phyloP scores from a whole-genome alignment of 2,888 invertebrate genomes.

The Prenolepis imparis region DNA sequence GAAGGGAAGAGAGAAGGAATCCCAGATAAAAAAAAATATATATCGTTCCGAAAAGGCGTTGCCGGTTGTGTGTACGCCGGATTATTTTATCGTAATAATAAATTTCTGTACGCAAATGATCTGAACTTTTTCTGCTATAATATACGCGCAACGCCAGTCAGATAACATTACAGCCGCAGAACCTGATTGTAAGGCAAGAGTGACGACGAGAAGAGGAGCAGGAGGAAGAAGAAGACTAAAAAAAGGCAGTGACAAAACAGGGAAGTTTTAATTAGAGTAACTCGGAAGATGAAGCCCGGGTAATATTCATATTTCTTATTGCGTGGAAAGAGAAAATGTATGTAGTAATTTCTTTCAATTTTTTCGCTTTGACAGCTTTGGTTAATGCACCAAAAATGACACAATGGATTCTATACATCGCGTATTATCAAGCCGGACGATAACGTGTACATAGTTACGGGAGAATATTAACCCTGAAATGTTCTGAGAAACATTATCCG shows the following conservation, averaged over 20 bases:
- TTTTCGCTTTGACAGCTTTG: constrained; percentile 12
- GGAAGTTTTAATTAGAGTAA: constrained; percentile 70
- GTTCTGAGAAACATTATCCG: neutral
- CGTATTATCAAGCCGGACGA: constrained; percentile 7
- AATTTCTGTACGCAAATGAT: constrained; percentile 41
- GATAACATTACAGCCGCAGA: constrained; percentile 42
- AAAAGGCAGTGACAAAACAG: constrained; percentile 44
- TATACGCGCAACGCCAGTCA: constrained; percentile 38
- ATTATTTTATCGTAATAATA: constrained; percentile 48
- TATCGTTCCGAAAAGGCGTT: constrained; percentile 24
- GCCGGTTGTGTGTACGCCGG: neutral
- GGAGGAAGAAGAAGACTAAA: constrained; percentile 30
- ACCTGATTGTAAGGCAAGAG: constrained; percentile 49
- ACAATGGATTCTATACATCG: constrained; percentile 8
- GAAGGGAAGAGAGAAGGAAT: constrained; percentile 9
- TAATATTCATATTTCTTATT: constrained; percentile 50
- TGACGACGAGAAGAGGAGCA: constrained; percentile 1
- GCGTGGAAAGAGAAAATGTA: neutral
- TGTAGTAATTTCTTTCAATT: constrained; percentile 5
- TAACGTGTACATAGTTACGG: neutral
- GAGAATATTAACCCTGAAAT: constrained; percentile 23
- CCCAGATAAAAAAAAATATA: constrained; percentile 1
- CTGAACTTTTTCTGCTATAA: constrained; percentile 32
- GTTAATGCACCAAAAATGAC: constrained; percentile 27
- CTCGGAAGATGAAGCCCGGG: constrained; percentile 32